phyloP scores from a whole-genome alignment of 2,797 vertebrate genomes.

The Luscinia luscinia region DNA sequence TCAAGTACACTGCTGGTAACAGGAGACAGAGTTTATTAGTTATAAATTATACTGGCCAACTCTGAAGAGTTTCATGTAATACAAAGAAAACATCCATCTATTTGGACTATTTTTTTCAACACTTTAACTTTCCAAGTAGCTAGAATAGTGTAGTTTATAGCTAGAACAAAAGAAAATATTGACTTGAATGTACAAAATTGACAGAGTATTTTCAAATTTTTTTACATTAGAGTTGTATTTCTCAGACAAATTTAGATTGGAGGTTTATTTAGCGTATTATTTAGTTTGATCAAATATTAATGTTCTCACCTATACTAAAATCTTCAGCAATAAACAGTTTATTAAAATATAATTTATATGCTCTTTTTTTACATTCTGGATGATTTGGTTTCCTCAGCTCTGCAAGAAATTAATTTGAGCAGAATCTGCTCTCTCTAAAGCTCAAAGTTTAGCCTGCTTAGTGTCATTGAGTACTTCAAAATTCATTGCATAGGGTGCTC shows the following conservation, averaged over 20 bases:
- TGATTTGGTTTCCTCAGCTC: neutral
- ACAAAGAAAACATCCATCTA: constrained; percentile 12
- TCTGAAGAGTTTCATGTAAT: neutral
- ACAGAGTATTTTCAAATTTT: neutral
- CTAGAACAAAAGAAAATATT: neutral
- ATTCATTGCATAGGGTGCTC: neutral
- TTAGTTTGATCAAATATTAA: neutral
- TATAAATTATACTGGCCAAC: neutral
- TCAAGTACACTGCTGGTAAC: neutral
- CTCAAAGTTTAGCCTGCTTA: neutral
- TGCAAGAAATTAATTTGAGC: neutral
- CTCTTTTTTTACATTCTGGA: neutral
- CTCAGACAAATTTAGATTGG: neutral
- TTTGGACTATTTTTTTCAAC: neutral
- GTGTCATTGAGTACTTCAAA: neutral
- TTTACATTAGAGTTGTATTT: neutral
- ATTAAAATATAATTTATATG: neutral
- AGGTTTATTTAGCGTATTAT: neutral
- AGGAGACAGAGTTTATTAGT: neutral
- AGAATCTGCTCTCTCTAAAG: neutral
- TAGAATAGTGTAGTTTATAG: neutral
- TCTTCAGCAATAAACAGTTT: neutral
- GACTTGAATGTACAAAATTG: neutral
- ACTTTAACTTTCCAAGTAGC: constrained; percentile 8
- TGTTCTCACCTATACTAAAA: neutral